Base-by-base conservation (phyloP, 2,797 vertebrate species). In the Menidia menidia region DNA sequence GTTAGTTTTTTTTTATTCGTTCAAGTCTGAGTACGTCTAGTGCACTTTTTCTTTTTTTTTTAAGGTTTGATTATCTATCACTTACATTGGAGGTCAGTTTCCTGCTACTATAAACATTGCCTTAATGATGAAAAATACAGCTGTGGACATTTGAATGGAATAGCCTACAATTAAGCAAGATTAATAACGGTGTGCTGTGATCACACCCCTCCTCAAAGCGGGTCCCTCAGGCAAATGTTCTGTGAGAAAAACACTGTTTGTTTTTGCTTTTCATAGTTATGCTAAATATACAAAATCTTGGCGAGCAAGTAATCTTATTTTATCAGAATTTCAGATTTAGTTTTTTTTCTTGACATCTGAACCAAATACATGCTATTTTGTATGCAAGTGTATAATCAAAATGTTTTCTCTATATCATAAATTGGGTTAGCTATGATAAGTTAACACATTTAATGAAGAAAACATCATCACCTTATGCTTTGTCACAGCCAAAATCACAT, bases 111-210 rank as follows among this genome's bases (percentile, higher is more conserved):
- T 80, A 87, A 87, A 84, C 81, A 76, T 51, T 64, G 42, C 48
- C 72, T 44, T 85, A 83, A 89, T 90, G 91, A 86, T 84, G 85
- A 90, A 88, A 91, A 88, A 88, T 88, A 75, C 84, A 82, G 80
- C 86, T 86, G 85, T 10, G 69, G 74, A 75, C 67, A 50, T 90
- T 71, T 73, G 75, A 82, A 84, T 80, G 68, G 79, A 85, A 69
- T 75, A 92, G 83, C 84, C 89, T 80, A 68, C 87, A 92, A 94
- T 94, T 93, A 94, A 80, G 83, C 79, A 81, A 92, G 92, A 93
- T 93, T 91, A 92, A 93, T 94, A 94, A 92, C 30, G 48, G 70
- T 44, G 84, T 58, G 72, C 78, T 78, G 51, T 64, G 84, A 88
- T 90, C 83, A 85, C 77, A 69, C 81, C 84, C 80, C 76, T 68